These are phyloP conservation scores for Plagodis dolabraria DNA, from an alignment of 2,888 invertebrate genomes.

Conservation along the genomic window DNA sequence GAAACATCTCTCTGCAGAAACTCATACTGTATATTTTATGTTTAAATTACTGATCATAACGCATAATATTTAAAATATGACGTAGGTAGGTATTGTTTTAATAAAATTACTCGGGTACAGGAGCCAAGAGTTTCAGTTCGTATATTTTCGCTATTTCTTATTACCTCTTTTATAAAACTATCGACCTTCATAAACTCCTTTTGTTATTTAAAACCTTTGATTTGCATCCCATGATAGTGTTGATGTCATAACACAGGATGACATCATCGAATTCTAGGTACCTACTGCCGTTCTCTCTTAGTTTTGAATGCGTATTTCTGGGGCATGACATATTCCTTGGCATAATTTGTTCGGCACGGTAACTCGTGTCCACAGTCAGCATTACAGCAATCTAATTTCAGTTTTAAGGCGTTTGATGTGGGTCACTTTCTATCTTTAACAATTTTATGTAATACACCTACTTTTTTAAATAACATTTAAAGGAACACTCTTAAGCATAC, in stretches of 20 bases:
- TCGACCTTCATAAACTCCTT: neutral
- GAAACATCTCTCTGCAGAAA: too few relatives aligned
- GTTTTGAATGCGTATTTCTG: constrained; percentile 62
- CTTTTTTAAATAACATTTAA: neutral
- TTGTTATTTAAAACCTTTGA: constrained; percentile 9
- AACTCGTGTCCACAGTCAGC: constrained; percentile 50
- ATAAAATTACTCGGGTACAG: too few relatives aligned
- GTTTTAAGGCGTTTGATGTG: constrained; percentile 63
- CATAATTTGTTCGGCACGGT: constrained; percentile 58
- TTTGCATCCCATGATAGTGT: constrained; percentile 15
- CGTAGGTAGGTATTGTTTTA: too few relatives aligned
- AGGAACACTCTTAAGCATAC: too few relatives aligned
- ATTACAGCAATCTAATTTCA: constrained; percentile 73
- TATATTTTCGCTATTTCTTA: too few relatives aligned
- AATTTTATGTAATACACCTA: constrained; percentile 1
- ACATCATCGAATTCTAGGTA: constrained; percentile 58
- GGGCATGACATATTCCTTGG: constrained; percentile 77
- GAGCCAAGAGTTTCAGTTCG: too few relatives aligned
- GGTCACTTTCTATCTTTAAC: constrained; percentile 56
- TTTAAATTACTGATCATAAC: too few relatives aligned
- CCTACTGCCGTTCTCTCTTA: constrained; percentile 39
- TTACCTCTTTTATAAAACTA: too few relatives aligned
- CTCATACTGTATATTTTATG: too few relatives aligned
- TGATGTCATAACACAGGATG: constrained; percentile 55
- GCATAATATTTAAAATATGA: too few relatives aligned